A percentile compares a stretch with the other conserved stretches of the same genome.
Evolutionary conservation across 2,888 invertebrate genomes (phyloP).

Genomic region (Thymelicus acteon): DNA sequence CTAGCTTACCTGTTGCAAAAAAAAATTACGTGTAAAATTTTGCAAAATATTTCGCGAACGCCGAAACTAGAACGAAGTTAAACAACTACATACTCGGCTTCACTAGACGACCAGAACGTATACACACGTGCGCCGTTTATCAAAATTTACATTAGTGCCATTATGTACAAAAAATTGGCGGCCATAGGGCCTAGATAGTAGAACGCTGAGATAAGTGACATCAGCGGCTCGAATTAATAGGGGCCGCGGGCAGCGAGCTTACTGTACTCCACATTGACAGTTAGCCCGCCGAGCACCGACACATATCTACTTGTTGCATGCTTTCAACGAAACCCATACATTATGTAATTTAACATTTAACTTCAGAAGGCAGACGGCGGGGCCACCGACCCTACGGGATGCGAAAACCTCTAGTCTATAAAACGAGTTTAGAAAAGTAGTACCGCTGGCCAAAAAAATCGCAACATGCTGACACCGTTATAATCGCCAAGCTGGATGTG

Average conservation of each 20-base stretch:
- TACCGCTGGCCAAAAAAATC: constrained; percentile 86
- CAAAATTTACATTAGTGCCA: constrained; percentile 72
- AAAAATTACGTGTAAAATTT: constrained; percentile 41
- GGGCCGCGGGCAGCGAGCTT: constrained; percentile 83
- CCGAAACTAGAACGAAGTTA: constrained; percentile 23
- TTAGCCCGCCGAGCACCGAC: constrained; percentile 79
- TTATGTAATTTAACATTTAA: constrained; percentile 85
- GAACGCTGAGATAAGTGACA: constrained; percentile 83
- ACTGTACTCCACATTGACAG: constrained; percentile 85
- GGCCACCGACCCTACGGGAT: constrained; percentile 85
- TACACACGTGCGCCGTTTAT: constrained; percentile 74
- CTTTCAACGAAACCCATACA: constrained; percentile 80
- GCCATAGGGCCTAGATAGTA: constrained; percentile 84
- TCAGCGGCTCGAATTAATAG: constrained; percentile 84
- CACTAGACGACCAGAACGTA: constrained; percentile 51
- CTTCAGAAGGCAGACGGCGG: constrained; percentile 79
- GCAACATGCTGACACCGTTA: constrained; percentile 86
- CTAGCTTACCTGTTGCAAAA: constrained; percentile 41
- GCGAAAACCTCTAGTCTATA: constrained; percentile 85
- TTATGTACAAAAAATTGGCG: constrained; percentile 82
- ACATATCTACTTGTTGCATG: constrained; percentile 85
- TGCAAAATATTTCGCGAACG: constrained; percentile 40
- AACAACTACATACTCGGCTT: constrained; percentile 27
- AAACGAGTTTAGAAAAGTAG: constrained; percentile 85
- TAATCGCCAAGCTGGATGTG: constrained; percentile 85